Percentiles rank a stretch among this genome's conserved stretches.
These are phyloP conservation scores for Brachionus angularis DNA, from an alignment of 1,140 invertebrate species.

Conservation along the genomic window DNA sequence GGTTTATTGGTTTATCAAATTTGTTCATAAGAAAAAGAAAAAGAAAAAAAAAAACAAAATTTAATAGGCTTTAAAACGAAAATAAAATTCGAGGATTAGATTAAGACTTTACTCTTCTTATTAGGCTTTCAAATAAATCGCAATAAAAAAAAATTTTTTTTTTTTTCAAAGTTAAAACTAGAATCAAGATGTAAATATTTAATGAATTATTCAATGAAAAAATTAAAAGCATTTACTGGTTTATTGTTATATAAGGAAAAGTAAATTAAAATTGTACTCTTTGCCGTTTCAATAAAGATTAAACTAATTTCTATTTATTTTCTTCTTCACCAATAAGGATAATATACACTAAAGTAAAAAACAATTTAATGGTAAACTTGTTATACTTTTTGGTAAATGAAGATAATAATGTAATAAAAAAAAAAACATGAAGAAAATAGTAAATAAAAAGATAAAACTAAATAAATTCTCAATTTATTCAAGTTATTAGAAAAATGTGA, in stretches of 20 bases:
- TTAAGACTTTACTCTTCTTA: no score
- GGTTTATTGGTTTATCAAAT: no score
- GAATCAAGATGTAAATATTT: conserved; percentile 37
- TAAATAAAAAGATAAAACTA: no score
- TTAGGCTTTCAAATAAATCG: no score
- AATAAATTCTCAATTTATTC: conserved; percentile 6
- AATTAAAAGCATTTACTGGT: conserved; percentile 25
- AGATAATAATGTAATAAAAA: conserved; percentile 21
- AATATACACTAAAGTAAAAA: conserved; percentile 5
- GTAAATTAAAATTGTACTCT: no score
- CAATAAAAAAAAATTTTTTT: conserved; percentile 29
- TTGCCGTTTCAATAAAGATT: no score
- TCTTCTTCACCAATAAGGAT: background rate
- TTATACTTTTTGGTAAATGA: conserved; percentile 34
- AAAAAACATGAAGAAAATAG: no score
- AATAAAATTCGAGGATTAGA: no score
- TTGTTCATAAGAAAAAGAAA: no score
- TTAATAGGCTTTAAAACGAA: no score
- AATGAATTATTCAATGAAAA: conserved; percentile 32
- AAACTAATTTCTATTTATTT: background rate
- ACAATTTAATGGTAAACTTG: conserved; percentile 22
- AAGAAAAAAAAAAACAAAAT: no score
- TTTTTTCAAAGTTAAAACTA: conserved; percentile 29
- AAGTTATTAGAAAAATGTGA: conserved; percentile 22
- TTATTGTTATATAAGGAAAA: conserved; percentile 34